Evolutionary conservation across 1,140 invertebrate genomes (phyloP).

Genomic region (Cardiocondyla obscurior): DNA sequence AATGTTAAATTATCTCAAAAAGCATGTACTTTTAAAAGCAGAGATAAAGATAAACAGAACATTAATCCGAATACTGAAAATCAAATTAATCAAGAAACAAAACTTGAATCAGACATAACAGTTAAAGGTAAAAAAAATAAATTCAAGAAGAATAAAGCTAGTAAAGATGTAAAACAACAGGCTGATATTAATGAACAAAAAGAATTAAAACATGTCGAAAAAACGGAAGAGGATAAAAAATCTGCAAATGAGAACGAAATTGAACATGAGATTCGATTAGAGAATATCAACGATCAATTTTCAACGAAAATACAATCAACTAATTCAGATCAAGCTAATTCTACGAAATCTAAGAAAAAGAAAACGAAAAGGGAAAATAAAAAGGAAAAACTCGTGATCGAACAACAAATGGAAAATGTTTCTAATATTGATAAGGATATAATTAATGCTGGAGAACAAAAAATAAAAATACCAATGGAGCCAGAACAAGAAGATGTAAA

Average conservation of each 20-base stretch:
- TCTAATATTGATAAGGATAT: background rate
- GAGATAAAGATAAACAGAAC: background rate
- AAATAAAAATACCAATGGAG: background rate
- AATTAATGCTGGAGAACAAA: background rate
- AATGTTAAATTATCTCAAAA: constrained; percentile 6
- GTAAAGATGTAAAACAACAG: constrained; percentile 15
- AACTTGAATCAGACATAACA: constrained; percentile 3
- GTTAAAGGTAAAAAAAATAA: constrained; percentile 27
- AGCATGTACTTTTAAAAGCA: background rate
- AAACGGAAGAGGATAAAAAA: background rate
- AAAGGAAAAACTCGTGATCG: constrained; percentile 10
- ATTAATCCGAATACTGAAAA: constrained; percentile 21
- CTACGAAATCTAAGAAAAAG: constrained; percentile 52
- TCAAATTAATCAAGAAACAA: constrained; percentile 3
- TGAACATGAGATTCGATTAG: background rate
- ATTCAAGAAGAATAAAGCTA: constrained; percentile 39
- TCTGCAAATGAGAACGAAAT: background rate
- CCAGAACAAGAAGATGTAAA: constrained; percentile 19
- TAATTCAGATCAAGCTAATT: background rate
- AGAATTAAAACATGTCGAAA: background rate
- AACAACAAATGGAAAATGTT: background rate
- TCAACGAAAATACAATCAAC: background rate
- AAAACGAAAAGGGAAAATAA: constrained; percentile 57
- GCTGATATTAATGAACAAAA: background rate
- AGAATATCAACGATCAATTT: background rate